phyloP scores from a whole-genome alignment of 1,140 invertebrate genomes.

The Drosophila busckii region DNA sequence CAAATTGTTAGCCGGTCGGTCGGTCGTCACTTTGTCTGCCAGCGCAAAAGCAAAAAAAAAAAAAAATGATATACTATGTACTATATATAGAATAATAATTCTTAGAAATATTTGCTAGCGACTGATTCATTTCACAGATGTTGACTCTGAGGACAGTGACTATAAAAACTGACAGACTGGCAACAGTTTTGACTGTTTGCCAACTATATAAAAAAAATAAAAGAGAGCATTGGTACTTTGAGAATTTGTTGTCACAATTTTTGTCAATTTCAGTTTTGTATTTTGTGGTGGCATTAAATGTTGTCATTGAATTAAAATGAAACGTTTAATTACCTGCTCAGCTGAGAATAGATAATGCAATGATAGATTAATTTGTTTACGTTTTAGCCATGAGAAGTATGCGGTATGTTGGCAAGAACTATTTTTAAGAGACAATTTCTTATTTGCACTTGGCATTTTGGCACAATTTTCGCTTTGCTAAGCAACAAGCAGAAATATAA shows the following conservation, averaged over 20 bases:
- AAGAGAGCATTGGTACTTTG: neutral
- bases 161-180: slow-evolving; percentile 34
- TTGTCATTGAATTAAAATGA: slow-evolving; percentile 59
- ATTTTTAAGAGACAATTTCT: slow-evolving; percentile 31
- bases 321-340: slow-evolving; percentile 66
- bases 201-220: slow-evolving; percentile 25
- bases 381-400: slow-evolving; percentile 43
- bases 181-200: slow-evolving; percentile 57
- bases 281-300: slow-evolving; percentile 32
- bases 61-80: slow-evolving; percentile 10
- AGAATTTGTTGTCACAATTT: slow-evolving; percentile 7
- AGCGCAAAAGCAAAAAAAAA: slow-evolving; percentile 26
- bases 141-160: slow-evolving; percentile 25
- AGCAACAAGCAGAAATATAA: neutral
- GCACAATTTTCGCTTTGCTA: slow-evolving; percentile 26
- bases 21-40: slow-evolving; percentile 64
- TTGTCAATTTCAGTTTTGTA: slow-evolving; percentile 13
- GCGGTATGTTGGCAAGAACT: slow-evolving; percentile 25
- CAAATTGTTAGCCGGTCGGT: slow-evolving; percentile 49
- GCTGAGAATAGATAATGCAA: slow-evolving; percentile 46
- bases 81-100: slow-evolving; percentile 29
- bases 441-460: slow-evolving; percentile 54
- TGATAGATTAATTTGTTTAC: slow-evolving; percentile 75
- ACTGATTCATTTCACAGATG: slow-evolving; percentile 73
- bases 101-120: slow-evolving; percentile 28